Conservation (phyloP, 1,140 invertebrate genomes). For the Acromyrmex charruanus region DNA sequence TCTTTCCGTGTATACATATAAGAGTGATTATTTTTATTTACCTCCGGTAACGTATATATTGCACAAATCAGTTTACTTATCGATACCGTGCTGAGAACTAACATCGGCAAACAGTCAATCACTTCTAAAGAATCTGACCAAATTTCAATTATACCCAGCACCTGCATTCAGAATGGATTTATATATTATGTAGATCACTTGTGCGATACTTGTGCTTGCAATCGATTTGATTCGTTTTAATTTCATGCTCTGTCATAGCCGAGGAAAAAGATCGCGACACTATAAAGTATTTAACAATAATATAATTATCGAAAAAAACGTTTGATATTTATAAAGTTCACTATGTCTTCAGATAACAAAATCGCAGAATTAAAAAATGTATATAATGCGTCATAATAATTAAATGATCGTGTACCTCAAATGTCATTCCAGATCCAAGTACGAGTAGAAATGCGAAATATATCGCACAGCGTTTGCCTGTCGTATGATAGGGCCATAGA, state of each 20-base stretch:
- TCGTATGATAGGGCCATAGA: slow-evolving; percentile 4
- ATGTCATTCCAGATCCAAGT: not conserved
- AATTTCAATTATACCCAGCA: slow-evolving; percentile 8
- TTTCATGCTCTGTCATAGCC: not conserved
- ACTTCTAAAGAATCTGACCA: slow-evolving; percentile 10
- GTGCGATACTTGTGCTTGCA: not conserved
- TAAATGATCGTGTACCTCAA: slow-evolving; percentile 1
- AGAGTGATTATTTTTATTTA: not conserved
- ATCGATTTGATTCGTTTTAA: not conserved
- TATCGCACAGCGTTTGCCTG: not conserved
- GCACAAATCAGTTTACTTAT: not conserved
- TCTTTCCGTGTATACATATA: too few species aligned
- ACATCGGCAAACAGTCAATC: not conserved
- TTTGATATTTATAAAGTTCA: not conserved
- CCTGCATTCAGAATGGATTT: not conserved
- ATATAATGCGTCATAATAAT: not conserved
- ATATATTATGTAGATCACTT: not conserved
- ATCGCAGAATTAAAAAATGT: not conserved
- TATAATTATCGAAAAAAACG: not conserved
- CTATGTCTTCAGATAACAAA: not conserved
- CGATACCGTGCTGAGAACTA: not conserved
- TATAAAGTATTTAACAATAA: not conserved
- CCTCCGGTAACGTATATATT: not conserved
- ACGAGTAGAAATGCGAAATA: not conserved
- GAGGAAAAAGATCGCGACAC: not conserved